Percentiles rank a stretch among this genome's conserved stretches.
phyloP scores from a whole-genome alignment of 1,140 invertebrate genomes.

The Lucilia cuprina region DNA sequence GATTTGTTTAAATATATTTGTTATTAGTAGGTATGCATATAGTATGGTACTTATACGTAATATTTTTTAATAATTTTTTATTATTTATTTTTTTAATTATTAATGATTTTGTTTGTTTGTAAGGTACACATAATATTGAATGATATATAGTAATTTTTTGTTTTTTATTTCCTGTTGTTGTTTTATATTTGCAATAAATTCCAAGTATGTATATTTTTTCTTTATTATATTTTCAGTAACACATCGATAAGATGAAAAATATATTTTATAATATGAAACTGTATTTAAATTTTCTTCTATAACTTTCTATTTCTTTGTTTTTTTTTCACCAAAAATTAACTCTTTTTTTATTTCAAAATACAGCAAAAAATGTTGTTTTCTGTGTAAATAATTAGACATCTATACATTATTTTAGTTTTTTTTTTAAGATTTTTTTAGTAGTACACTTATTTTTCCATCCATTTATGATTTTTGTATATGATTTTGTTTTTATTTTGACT shows the following conservation, averaged over 20 bases:
- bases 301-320: background rate
- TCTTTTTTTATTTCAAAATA: background rate
- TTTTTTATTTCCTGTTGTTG: background rate
- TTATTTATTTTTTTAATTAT: background rate
- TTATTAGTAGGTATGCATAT: conserved; percentile 15
- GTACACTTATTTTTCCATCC: background rate
- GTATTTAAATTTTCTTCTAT: background rate
- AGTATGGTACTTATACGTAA: conserved; percentile 14
- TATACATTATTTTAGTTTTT: background rate
- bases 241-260: conserved; percentile 1
- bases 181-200: background rate
- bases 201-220: background rate
- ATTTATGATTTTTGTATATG: background rate
- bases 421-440: too few species aligned
- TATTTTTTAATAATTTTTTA: background rate
- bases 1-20: background rate
- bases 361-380: background rate
- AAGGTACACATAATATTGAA: conserved; percentile 12
- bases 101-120: background rate
- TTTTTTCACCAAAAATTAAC: background rate
- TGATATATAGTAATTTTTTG: background rate
- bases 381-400: background rate
- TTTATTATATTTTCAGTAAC: background rate
- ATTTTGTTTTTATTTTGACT: background rate
- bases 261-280: background rate